Evolutionary conservation across 64 coral and sea anemone genomes (phyloP), one percentile per base, ranked within the genome.

Genomic region (Porites lutea): DNA sequence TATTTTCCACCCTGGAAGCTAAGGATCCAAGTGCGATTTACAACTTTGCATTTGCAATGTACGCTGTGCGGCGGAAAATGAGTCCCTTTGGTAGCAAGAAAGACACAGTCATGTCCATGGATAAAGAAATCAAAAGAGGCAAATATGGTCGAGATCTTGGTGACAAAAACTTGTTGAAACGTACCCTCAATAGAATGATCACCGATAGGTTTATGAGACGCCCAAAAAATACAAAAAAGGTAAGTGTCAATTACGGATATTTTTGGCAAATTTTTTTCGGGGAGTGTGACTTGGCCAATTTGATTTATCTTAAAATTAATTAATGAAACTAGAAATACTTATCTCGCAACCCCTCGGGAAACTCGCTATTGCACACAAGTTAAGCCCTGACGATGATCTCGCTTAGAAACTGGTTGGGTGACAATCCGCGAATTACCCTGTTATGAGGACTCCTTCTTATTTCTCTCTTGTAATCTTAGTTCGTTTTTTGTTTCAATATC

Each of bases 21-120:
- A 55, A 65, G 3, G 54, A 57, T 12, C 27, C 27, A 37, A 3
- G 13, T 15, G 27, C 54, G 22, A 55, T 61, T 45, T 82, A 62
- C 79, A 82, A 60, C 53, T 82, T 82, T 43, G 79, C 57, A 12
- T 3, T 82, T 20, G 79, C 53, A 59, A 82, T 15, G 23, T 82
- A 62, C 61, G 79, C 18, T 61, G 6, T 7, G 51, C 27, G 18
- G 79, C 18, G 53, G 22, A 11, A n/a, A 61, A 82, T 82, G 54
- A 82, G 53, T 65, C 7, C 53, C 61, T 82, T 59, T 19, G 79
- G 79, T 13, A 23, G 8, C 43, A 22, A 53, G 61, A 14, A 45
- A 3, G 18, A 51, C 3, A 51, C 73, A 76, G 51, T 76, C 73
- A 15, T 2, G 16, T 76, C 52, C 47, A n/a, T 76, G 73, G 16